Evolutionary conservation across 1,140 invertebrate species (phyloP).

Genomic region (Acromyrmex echinatior): DNA sequence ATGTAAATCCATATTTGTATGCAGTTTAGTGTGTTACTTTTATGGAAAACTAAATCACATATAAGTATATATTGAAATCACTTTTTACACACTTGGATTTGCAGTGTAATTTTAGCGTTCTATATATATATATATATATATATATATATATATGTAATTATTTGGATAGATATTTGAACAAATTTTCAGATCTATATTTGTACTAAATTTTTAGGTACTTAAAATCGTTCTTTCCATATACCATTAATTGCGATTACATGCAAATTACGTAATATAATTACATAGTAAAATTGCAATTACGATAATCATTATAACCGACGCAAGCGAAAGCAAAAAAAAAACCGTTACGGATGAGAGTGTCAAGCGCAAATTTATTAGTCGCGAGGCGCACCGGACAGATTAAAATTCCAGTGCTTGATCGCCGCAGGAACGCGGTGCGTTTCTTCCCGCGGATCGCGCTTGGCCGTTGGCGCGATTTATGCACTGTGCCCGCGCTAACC

Average conservation of each 20-base stretch:
- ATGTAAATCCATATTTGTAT: no score
- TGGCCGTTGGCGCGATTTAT: conserved; percentile 69
- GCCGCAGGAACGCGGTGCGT: conserved; percentile 23
- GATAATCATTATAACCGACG: neutral
- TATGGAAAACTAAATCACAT: no score
- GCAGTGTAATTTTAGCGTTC: no score
- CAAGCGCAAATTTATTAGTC: conserved; percentile 45
- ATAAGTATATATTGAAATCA: no score
- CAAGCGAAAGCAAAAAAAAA: conserved; percentile 14
- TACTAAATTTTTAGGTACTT: no score
- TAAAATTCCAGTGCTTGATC: conserved; percentile 24
- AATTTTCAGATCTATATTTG: no score
- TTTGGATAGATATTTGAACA: no score
- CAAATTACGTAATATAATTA: neutral
- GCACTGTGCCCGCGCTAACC: conserved; percentile 65
- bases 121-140: no score
- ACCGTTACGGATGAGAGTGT: neutral
- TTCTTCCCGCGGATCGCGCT: conserved; percentile 43
- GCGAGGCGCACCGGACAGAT: neutral
- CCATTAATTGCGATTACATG: neutral
- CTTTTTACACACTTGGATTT: no score
- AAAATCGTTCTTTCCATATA: no score
- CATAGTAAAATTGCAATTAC: neutral
- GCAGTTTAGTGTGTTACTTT: no score
- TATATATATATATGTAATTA: no score